Base-by-base conservation (phyloP, 2,113 vertebrate species). In the Phoxinus phoxinus region DNA sequence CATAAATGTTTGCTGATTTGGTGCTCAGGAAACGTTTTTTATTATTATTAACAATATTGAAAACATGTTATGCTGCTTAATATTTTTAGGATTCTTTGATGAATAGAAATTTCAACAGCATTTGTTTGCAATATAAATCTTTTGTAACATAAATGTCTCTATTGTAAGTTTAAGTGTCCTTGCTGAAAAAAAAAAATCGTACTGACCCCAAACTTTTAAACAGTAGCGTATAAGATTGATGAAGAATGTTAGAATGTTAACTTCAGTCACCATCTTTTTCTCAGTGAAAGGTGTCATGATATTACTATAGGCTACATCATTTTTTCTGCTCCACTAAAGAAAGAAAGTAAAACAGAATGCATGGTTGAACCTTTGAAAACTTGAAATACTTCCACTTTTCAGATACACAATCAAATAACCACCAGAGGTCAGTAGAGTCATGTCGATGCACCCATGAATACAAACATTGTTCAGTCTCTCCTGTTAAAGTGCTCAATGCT, bases 381-480 rank as follows among this genome's bases (percentile, higher is more conserved):
- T 63, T 63, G 17, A 27, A 65, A 51, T 51, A 51, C 13, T 15
- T 51, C 13, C 13, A 51, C 13, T 51, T 51, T 51, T 15, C 48
- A 51, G 48, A 15, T 15, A 0, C 3, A 37, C 75, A 58, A 13
- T 6, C 6, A 41, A 25, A 6, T 15, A 59, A 76, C 83, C 86
- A 82, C 46, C 41, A 87, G 86, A 77, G 71, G 86, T 32, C 83
- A 87, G 84, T 27, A 77, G 2, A 85, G 46, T 59, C n/a, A 17
- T 13, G 21, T 11, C 37, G 56, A 32, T 19, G 35, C 9, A 46
- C 17, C 13, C 0, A 9, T 12, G 13, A 30, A 56, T 2, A 37
- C 5, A 9, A 30, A 35, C 6, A 2, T 4, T 9, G 27, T 32
- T 83, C 7, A 11, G 13, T 30, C 41, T 71, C 17, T 3, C 27